Base-by-base conservation (phyloP, 2,888 invertebrate genomes). In the Hybos culiciformis region DNA sequence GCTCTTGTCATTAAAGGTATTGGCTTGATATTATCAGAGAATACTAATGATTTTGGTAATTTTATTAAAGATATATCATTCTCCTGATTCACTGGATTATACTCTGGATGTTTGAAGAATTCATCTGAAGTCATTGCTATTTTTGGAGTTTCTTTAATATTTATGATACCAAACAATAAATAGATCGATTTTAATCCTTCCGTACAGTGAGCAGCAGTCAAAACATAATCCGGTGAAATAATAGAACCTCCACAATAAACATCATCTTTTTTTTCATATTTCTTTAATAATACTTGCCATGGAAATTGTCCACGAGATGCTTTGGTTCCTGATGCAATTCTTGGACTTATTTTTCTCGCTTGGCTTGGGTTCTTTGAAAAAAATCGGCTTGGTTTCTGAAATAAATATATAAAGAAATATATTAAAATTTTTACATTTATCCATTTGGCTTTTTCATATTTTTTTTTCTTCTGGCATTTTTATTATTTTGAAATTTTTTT, bases 151-250 rank as follows among this genome's bases (percentile, higher is more conserved):
- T 53, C 44, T n/a, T 58, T 50, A 3, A 61, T 39, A 5, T 54
- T 34, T 0, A 55, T 48, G 3, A 53, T 57, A 38, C 63, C 63
- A 34, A 63, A 62, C 6, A 57, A 45, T 1, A 62, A 29, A 3
- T 50, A 55, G 1, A 62, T 33, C 1, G 57, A 57, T 4, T 24
- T 42, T 1, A 47, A 46, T 0, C 54, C 57, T 33, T 55, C 54
- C 11, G 56, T 54, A 38, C 63, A 64, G 46, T 64, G 63, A 2
- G 56, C 63, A 2, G 63, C 65, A 0, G 64, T 65, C 0, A 63
- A 48, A n/a, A 65, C 61, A 58, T 60, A 62, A 2, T 32, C 43
- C 8, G 46, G 29, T 0, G 57, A 51, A 9, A 64, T 56, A 4
- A 63, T 55, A 1, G 61, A 63, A n/a, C 57, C 63, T 3, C 63